Evolutionary conservation across 1,140 invertebrate species (phyloP), one percentile per base, ranked within the genome.

Genomic region (Bombus waltoni): DNA sequence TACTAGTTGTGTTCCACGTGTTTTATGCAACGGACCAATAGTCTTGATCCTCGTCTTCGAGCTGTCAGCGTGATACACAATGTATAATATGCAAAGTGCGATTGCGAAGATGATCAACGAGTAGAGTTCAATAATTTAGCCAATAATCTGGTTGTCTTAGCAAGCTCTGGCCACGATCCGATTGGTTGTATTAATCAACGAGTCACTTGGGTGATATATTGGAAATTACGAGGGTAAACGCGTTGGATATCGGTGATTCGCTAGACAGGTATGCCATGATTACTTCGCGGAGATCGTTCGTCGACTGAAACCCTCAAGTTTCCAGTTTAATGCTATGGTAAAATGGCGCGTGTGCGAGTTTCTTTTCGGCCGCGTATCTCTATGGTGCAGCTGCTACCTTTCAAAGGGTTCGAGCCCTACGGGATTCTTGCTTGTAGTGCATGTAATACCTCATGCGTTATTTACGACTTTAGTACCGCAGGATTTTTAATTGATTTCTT

Each of bases 41-140:
- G 92, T 80, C n/a, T 93, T 93, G 42, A 94, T 74, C 35, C 84
- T 91, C 0, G 86, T 66, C 18, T 86, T 42, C 1, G 84, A 65
- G 65, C 89, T 83, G n/a, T 81, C 80, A 1, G 91, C 86, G 3
- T 92, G 91, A 13, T 91, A 80, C 28, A 93, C 86, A 1, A 90
- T 87, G 40, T 66, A 88, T n/a, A 89, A 6, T 1, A 8, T 18
- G 40, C 78, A 81, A 0, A 78, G 87, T 0, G 42, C 53, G 10
- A 90, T 6, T 0, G 82, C 72, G 38, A 85, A 77, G 11, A 91
- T 90, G 28, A 90, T 73, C 73, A 90, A 1, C 32, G 62, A 53
- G 3, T 90, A 77, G n/a, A 0, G 4, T 77, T 85, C 18, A 89
- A 32, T 0, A 83, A 9, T 18, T 40, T 83, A 0, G 1, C 47